Conservation (phyloP, 1,140 invertebrate species). For the Aphelenchoides fujianensis region DNA sequence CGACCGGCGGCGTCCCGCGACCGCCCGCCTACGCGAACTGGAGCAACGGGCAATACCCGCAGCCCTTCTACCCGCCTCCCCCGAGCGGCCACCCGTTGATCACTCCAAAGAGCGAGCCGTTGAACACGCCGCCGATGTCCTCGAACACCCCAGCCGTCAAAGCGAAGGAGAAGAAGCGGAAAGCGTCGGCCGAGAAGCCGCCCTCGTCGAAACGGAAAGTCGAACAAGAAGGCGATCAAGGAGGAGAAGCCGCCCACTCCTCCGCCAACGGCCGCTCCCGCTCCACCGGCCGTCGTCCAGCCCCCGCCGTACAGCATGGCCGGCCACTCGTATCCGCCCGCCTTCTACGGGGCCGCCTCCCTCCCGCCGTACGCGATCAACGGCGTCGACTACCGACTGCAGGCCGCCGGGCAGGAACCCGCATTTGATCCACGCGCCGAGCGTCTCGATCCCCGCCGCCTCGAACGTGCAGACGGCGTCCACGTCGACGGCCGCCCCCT, state of each 20-base stretch:
- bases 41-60: not conserved
- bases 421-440: constrained; percentile 1
- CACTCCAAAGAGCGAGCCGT: not conserved
- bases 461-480: not conserved
- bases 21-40: not conserved
- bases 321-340: not conserved
- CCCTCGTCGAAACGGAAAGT: not conserved
- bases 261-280: not conserved
- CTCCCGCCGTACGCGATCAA: not conserved
- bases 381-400: not conserved
- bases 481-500: not conserved
- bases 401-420: not conserved
- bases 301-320: not conserved
- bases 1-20: no score
- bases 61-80: not conserved
- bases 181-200: no score
- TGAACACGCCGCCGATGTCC: no score
- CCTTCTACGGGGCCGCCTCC: not conserved
- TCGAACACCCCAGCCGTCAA: no score
- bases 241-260: no score
- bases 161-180: no score
- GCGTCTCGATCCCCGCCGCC: not conserved
- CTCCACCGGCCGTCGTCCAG: not conserved
- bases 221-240: not conserved
- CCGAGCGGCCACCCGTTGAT: not conserved